Evolutionary conservation across 2,888 invertebrate genomes (phyloP), one percentile per base, ranked within the genome.

Genomic region (Zootermopsis nevadensis): DNA sequence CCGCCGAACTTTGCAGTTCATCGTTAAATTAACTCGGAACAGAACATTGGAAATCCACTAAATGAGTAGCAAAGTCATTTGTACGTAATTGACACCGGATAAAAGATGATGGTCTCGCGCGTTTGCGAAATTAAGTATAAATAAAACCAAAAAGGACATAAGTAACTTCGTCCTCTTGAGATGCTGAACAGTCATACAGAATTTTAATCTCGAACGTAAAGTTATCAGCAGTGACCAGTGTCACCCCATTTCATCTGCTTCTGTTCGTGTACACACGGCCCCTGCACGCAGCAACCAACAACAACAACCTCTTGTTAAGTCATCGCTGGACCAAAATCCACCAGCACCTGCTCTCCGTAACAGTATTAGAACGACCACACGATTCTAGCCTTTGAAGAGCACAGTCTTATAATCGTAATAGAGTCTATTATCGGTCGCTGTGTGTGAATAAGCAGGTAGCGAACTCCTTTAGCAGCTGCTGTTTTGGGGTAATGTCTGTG

Each of bases 401-500:
- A 30, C 69, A 15, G 1, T 6, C 69, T 30, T 31, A 69, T 69
- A 33, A 69, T 69, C 33, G 33, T 7, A 31, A 30, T 55, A 77
- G 55, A n/a, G 77, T 30, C 55, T 33, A 77, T 48, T 33, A 53
- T 77, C 77, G 77, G 30, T 31, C 55, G 55, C 77, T 31, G 31
- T 31, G 77, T 2, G 38, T 77, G 10, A 27, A 38, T 48, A 77
- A 77, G 77, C 77, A 77, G 77, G 77, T 77, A 55, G 55, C n/a
- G 19, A 15, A n/a, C 1, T 1, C 3, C 48, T 48, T 12, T 48
- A 33, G 77, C 77, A 77, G 77, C 77, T 77, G 77, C 77, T 30
- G 77, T 55, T 77, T 53, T 48, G 53, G 77, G 77, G 33, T 55
- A 24, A 27, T 77, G 77, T 76, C 27, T 76, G 76, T 42, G n/a